Base-by-base conservation (phyloP, 2,113 vertebrate genomes). In the Urocynchramus pylzowi region DNA sequence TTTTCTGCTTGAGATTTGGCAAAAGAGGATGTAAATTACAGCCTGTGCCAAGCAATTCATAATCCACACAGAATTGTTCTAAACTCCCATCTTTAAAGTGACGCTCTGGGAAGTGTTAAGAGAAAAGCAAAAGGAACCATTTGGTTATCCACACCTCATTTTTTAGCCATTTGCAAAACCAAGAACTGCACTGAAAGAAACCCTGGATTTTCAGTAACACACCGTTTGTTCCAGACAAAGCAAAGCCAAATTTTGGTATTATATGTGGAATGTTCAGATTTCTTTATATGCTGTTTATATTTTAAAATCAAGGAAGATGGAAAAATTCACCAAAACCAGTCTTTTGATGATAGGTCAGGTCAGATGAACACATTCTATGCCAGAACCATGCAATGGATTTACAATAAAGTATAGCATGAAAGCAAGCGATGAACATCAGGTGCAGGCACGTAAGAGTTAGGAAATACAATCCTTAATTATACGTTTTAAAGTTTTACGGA, bases 41-140 rank as follows among this genome's bases (percentile, higher is more conserved):
- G 76, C 64, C 73, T 71, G 68, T 5, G 3, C 35, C 54, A 64
- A 80, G 76, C 35, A 75, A 87, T 22, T 54, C 14, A 44, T 50
- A 83, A 65, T 50, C 50, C 59, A 45, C 63, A 80, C 6, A 67
- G 42, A 91, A 33, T 1, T 41, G 19, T 28, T 88, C 74, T 57
- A 21, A 49, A 63, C 27, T 33, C 31, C 59, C 26, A 9, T 33
- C 42, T 50, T 90, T 74, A 70, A 87, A 90, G 41, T 23, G n/a
- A n/a, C 0, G 0, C 42, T 41, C 50, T 56, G 20, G 12, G 24
- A 84, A 64, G 42, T 0, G 3, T 47, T 31, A 45, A 45, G 30
- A 91, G 27, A 77, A 79, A 85, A 78, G 50, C 18, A 67, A 67
- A 67, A 74, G 42, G 35, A 83, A 47, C n/a, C 6, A 19, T 44